Conservation (phyloP, 2,797 vertebrate genomes). For the Typhlichthys eigenmanni region DNA sequence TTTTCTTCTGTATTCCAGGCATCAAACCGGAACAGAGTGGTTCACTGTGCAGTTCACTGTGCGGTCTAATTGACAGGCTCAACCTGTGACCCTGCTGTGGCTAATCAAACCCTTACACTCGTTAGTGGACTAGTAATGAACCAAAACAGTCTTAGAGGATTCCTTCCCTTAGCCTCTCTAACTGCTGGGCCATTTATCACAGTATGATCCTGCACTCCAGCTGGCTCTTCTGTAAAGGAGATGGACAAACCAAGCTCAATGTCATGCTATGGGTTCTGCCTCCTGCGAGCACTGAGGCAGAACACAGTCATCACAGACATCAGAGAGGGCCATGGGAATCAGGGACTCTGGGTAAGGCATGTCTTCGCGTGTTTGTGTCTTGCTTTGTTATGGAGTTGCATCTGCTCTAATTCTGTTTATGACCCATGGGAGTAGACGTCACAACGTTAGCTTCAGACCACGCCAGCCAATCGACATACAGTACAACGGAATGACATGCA, state of each 20-base stretch:
- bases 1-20: slow-evolving; percentile 24
- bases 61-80: slow-evolving; percentile 43
- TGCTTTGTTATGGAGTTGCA: slow-evolving; percentile 59
- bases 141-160: slow-evolving; percentile 66
- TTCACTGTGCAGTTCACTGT: slow-evolving; percentile 6
- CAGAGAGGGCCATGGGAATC: slow-evolving; percentile 48
- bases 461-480: slow-evolving; percentile 51
- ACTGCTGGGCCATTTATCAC: slow-evolving; percentile 68
- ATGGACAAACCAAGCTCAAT: slow-evolving; percentile 27
- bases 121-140: slow-evolving; percentile 68
- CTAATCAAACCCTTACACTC: slow-evolving; percentile 65
- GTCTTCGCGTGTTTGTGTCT: slow-evolving; percentile 61
- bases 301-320: slow-evolving; percentile 52
- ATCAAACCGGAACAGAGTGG: slow-evolving; percentile 23
- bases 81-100: slow-evolving; percentile 50
- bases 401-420: slow-evolving; percentile 65
- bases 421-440: slow-evolving; percentile 47
- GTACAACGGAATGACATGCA: slow-evolving; percentile 49
- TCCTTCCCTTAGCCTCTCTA: slow-evolving; percentile 34
- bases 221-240: slow-evolving; percentile 29
- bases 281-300: slow-evolving; percentile 22
- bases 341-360: slow-evolving; percentile 62
- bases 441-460: slow-evolving; percentile 12
- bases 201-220: slow-evolving; percentile 49
- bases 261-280: slow-evolving; percentile 22